phyloP scores from a whole-genome alignment of 37 sponge, comb jelly and placozoan genomes.

The Chondrosia reniformis region DNA sequence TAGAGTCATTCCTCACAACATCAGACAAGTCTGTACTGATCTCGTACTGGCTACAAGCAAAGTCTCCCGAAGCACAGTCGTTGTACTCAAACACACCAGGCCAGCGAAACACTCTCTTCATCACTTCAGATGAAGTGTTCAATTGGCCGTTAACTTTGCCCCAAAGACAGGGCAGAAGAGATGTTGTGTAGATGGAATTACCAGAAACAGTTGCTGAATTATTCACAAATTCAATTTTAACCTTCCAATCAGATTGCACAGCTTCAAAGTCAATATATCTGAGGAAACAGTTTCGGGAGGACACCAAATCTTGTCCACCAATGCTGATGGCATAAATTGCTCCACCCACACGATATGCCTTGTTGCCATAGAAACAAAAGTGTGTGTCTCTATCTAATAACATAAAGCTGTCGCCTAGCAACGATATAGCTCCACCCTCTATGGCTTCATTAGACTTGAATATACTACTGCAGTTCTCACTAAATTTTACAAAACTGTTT shows the following conservation, averaged over 20 bases:
- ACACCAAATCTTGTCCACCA: slow-evolving; percentile 47
- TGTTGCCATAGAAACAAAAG: slow-evolving; percentile 36
- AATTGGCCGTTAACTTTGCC: neutral
- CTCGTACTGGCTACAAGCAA: slow-evolving; percentile 15
- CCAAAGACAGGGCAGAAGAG: slow-evolving; percentile 54
- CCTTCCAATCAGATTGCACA: slow-evolving; percentile 36
- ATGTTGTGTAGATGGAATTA: slow-evolving; percentile 61
- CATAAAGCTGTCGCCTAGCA: slow-evolving; percentile 52
- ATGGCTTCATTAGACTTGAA: slow-evolving; percentile 44
- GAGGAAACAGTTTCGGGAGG: slow-evolving; percentile 65
- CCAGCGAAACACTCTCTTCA: slow-evolving; percentile 56
- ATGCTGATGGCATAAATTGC: slow-evolving; percentile 45
- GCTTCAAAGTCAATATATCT: slow-evolving; percentile 18
- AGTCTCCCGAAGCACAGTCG: neutral
- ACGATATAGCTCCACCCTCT: slow-evolving; percentile 56
- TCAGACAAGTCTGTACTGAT: slow-evolving; percentile 36
- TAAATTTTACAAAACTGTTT: slow-evolving; percentile 12
- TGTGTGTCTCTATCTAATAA: neutral
- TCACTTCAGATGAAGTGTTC: neutral
- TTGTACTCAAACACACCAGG: slow-evolving; percentile 25
- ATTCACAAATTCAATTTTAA: slow-evolving; percentile 29
- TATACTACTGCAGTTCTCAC: neutral
- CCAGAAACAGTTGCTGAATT: slow-evolving; percentile 20
- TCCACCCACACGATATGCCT: slow-evolving; percentile 50
- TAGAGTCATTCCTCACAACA: neutral